Percentiles rank a stretch among this genome's conserved stretches.
These are phyloP conservation scores for Dexiosoma caninum DNA, from an alignment of 2,888 invertebrate genomes.

Conservation along the genomic window DNA sequence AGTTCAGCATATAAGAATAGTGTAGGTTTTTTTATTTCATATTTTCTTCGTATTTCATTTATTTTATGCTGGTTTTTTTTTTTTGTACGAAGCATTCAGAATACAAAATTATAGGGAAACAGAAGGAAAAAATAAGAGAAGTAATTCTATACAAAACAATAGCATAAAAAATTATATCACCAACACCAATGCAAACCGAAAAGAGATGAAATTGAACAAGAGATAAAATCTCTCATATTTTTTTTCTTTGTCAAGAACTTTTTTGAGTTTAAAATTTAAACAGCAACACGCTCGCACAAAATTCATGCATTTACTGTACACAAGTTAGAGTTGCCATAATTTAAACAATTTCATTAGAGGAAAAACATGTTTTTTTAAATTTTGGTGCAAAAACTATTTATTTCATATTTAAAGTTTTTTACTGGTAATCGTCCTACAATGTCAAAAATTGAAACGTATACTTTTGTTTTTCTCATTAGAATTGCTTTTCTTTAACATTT, in stretches of 20 bases:
- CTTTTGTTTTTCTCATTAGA: background rate
- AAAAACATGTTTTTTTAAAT: background rate
- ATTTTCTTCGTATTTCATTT: conserved; percentile 52
- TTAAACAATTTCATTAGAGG: background rate
- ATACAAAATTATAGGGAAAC: conserved; percentile 37
- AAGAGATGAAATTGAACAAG: background rate
- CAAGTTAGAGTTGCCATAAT: conserved; percentile 38
- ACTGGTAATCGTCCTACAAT: background rate
- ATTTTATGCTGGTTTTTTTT: conserved; percentile 22
- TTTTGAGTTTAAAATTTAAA: conserved; percentile 10
- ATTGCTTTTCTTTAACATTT: background rate
- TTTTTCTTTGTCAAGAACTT: conserved; percentile 10
- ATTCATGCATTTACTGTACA: conserved; percentile 36
- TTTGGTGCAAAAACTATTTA: background rate
- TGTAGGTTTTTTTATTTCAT: conserved; percentile 47
- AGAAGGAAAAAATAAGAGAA: conserved; percentile 28
- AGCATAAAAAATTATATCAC: conserved; percentile 3
- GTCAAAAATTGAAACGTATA: background rate
- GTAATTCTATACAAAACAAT: background rate
- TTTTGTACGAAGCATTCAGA: conserved; percentile 53
- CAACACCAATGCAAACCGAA: background rate
- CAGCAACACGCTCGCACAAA: background rate
- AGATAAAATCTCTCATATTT: conserved; percentile 4
- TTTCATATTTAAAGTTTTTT: background rate
- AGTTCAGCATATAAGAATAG: conserved; percentile 53